phyloP scores from a whole-genome alignment of 2,888 invertebrate genomes.

The Lasioglossum morio region DNA sequence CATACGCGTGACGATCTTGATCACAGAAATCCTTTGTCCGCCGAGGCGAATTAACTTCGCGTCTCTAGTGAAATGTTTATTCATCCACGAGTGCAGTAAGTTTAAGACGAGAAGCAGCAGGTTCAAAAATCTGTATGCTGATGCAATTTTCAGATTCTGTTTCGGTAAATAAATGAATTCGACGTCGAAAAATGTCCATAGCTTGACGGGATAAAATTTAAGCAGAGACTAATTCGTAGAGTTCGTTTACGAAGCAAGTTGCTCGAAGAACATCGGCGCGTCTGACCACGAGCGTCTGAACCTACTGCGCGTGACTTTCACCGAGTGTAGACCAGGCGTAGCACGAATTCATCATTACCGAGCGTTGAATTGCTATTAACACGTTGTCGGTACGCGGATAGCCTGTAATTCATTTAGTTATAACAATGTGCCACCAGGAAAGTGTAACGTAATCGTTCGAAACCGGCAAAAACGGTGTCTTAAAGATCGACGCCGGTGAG shows the following conservation, averaged over 20 bases:
- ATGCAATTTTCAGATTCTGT: background rate
- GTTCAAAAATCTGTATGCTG: background rate
- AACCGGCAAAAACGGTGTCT: background rate
- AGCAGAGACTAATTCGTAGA: background rate
- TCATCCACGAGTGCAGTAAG: too few relatives aligned
- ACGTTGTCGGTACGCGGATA: background rate
- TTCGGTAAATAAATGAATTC: background rate
- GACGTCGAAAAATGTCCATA: background rate
- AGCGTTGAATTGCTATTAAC: background rate
- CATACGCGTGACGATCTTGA: background rate
- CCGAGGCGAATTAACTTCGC: background rate
- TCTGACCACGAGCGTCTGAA: slow-evolving; percentile 36
- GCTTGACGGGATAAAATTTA: background rate
- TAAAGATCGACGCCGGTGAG: background rate
- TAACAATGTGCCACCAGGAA: background rate
- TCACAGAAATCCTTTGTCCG: background rate
- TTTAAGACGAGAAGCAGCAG: too few relatives aligned
- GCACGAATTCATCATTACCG: background rate
- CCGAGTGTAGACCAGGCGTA: background rate
- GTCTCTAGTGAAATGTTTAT: background rate
- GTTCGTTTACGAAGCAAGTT: background rate
- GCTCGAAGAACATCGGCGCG: background rate
- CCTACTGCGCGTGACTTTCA: slow-evolving; percentile 30
- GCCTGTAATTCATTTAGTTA: background rate
- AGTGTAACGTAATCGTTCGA: background rate